phyloP scores from a whole-genome alignment of 2,113 vertebrate genomes.

The Oncorhynchus mykiss region DNA sequence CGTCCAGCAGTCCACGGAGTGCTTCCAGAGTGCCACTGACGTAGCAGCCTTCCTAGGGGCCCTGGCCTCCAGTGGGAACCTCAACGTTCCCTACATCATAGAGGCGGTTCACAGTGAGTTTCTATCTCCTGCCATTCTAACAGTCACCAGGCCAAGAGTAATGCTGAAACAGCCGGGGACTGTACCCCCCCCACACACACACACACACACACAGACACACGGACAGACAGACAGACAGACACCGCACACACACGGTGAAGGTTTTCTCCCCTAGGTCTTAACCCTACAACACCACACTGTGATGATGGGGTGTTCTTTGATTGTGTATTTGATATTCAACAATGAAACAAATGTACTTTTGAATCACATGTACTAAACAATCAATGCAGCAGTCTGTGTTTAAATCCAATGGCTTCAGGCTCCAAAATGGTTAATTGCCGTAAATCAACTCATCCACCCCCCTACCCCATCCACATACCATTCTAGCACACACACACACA shows the following conservation, averaged over 20 bases:
- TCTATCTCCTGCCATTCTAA: background rate
- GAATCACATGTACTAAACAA: slow-evolving; percentile 70
- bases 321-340: slow-evolving; percentile 69
- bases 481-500: background rate
- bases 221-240: background rate
- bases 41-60: slow-evolving; percentile 94
- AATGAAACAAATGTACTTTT: slow-evolving; percentile 69
- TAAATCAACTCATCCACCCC: slow-evolving; percentile 67
- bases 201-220: background rate
- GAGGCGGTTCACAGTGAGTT: slow-evolving; percentile 91
- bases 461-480: slow-evolving; percentile 26
- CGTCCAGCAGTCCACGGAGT: slow-evolving; percentile 85
- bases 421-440: slow-evolving; percentile 76
- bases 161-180: background rate
- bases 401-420: slow-evolving; percentile 73
- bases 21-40: slow-evolving; percentile 90
- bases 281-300: slow-evolving; percentile 25
- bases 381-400: slow-evolving; percentile 62
- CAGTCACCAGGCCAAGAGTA: background rate
- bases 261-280: slow-evolving; percentile 48
- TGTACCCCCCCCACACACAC: too few species aligned
- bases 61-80: slow-evolving; percentile 87
- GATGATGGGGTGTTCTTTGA: slow-evolving; percentile 55
- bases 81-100: slow-evolving; percentile 92
- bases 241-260: too few species aligned